Evolutionary conservation across 2,113 vertebrate genomes (phyloP).

Genomic region (Synodontis membranacea): DNA sequence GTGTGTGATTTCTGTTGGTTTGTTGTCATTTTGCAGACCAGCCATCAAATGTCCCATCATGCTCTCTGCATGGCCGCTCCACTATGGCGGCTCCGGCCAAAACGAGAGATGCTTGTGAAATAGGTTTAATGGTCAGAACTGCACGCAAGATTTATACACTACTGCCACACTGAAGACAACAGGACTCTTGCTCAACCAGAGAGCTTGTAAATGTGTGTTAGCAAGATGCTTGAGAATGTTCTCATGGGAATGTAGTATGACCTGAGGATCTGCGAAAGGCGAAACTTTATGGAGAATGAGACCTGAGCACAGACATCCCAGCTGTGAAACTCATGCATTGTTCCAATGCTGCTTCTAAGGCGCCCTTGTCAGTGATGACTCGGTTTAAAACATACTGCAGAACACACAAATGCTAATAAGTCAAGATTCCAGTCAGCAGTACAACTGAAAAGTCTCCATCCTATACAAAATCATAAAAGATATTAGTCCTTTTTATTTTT

Average conservation of each 20-base stretch:
- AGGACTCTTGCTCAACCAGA: background rate
- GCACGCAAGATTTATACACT: background rate
- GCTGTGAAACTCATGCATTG: background rate
- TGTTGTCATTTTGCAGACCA: slow-evolving; percentile 42
- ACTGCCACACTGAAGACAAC: background rate
- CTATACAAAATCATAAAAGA: background rate
- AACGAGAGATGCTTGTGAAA: slow-evolving; percentile 14
- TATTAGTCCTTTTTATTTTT: background rate
- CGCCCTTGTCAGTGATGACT: background rate
- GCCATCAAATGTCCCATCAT: slow-evolving; percentile 62
- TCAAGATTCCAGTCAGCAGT: background rate
- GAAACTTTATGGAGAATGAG: background rate
- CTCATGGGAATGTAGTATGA: background rate
- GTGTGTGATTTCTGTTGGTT: slow-evolving; percentile 33
- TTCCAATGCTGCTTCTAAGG: background rate
- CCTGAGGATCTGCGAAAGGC: background rate
- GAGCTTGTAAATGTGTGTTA: background rate
- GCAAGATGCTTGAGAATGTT: background rate
- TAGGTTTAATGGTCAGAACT: slow-evolving; percentile 8
- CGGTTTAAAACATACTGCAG: background rate
- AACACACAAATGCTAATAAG: background rate
- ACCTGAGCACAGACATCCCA: background rate
- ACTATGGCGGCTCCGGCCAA: slow-evolving; percentile 29
- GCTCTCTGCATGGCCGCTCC: slow-evolving; percentile 68
- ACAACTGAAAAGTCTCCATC: background rate